Percentiles rank a stretch among this genome's conserved stretches.
Evolutionary conservation across 2,888 invertebrate genomes (phyloP).

Genomic region (Sisyra terminalis): DNA sequence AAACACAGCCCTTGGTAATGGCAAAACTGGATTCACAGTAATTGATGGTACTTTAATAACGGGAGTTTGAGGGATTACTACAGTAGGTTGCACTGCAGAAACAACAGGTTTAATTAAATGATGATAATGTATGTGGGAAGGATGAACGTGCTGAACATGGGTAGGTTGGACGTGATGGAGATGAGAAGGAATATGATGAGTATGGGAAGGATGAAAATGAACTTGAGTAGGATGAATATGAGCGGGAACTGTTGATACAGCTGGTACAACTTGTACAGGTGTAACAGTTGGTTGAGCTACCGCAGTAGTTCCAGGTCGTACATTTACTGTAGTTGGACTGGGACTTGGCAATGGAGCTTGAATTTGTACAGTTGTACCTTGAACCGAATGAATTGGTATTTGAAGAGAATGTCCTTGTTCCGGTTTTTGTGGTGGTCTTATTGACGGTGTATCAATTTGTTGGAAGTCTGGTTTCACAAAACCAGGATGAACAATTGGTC

Average conservation of each 20-base stretch:
- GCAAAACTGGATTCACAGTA: not conserved
- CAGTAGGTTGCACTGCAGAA: not conserved
- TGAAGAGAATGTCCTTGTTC: not conserved
- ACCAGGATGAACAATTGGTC: not conserved
- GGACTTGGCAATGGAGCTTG: not conserved
- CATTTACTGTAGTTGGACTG: not conserved
- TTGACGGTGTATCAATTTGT: conserved; percentile 1
- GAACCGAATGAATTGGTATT: not conserved
- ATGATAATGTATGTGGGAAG: not conserved
- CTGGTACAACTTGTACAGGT: too few species aligned
- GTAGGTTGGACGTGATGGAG: not conserved
- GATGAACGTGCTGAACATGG: not conserved
- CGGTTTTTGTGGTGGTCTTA: not conserved
- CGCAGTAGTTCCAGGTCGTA: not conserved
- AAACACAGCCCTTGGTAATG: not conserved
- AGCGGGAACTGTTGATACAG: not conserved
- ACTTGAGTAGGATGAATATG: not conserved
- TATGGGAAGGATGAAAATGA: not conserved
- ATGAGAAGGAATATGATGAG: not conserved
- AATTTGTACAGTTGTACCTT: not conserved
- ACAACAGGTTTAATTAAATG: not conserved
- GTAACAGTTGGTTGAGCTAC: not conserved
- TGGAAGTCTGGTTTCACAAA: not conserved
- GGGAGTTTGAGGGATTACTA: not conserved
- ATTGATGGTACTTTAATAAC: not conserved